Evolutionary conservation across 2,113 vertebrate species (phyloP).

Genomic region (Porphyrio hochstetteri): DNA sequence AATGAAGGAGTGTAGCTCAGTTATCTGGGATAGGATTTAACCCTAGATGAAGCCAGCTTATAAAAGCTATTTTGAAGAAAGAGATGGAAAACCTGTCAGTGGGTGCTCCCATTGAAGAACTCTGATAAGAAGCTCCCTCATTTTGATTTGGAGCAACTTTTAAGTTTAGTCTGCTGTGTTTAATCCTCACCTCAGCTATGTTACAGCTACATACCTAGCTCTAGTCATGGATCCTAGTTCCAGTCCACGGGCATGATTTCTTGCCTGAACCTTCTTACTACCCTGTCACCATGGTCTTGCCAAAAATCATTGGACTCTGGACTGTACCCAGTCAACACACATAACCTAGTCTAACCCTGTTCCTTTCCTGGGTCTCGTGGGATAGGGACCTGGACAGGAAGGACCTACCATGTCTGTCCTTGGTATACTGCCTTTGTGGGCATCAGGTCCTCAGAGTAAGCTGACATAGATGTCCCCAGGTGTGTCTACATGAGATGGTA

Average conservation of each 20-base stretch:
- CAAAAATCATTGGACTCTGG: not conserved
- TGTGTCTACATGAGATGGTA: not conserved
- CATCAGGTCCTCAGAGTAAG: rapidly evolving
- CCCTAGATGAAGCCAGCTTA: not conserved
- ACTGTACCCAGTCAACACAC: rapidly evolving
- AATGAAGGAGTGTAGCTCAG: not conserved
- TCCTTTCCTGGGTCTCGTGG: not conserved
- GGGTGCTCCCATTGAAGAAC: rapidly evolving
- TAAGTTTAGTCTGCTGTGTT: not conserved
- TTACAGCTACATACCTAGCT: not conserved
- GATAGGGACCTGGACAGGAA: not conserved
- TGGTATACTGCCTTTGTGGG: not conserved
- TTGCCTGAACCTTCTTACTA: not conserved
- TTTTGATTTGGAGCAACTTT: not conserved
- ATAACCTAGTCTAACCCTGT: not conserved
- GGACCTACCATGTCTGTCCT: not conserved
- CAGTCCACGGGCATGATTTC: not conserved
- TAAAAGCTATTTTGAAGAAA: not conserved
- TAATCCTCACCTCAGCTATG: not conserved
- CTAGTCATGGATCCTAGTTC: not conserved
- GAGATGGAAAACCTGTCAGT: not conserved
- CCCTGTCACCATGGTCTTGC: rapidly evolving
- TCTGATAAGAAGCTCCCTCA: not conserved
- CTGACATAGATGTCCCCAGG: not conserved
- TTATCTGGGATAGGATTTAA: not conserved